Evolutionary conservation across 1,140 invertebrate genomes (phyloP).

Genomic region (Drosophila suzukii): DNA sequence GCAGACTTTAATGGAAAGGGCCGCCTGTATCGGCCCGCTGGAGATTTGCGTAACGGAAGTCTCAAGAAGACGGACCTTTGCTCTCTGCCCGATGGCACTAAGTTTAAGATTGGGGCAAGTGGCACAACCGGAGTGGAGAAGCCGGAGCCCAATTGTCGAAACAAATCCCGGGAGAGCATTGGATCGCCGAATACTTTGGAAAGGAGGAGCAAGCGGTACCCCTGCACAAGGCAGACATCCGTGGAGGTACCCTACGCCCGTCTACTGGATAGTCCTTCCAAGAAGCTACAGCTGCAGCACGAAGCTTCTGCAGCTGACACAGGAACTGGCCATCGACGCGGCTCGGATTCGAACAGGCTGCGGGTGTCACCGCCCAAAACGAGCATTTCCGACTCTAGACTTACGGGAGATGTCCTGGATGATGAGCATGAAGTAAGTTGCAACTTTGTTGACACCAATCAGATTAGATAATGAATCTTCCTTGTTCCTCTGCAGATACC

Average conservation of each 20-base stretch:
- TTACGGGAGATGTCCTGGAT: slow-evolving; percentile 87
- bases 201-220: slow-evolving; percentile 73
- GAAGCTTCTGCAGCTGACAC: slow-evolving; percentile 81
- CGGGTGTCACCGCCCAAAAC: slow-evolving; percentile 85
- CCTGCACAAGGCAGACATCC: slow-evolving; percentile 76
- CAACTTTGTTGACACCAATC: too few species aligned
- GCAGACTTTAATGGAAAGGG: slow-evolving; percentile 81
- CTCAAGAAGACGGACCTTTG: slow-evolving; percentile 75
- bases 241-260: slow-evolving; percentile 92
- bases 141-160: slow-evolving; percentile 61
- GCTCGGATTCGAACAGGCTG: slow-evolving; percentile 90
- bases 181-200: slow-evolving; percentile 81
- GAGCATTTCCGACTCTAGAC: slow-evolving; percentile 92
- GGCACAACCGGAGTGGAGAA: slow-evolving; percentile 58
- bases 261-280: slow-evolving; percentile 88
- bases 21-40: slow-evolving; percentile 69
- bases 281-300: slow-evolving; percentile 70
- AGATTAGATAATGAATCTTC: neutral
- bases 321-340: slow-evolving; percentile 73
- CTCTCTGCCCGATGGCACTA: slow-evolving; percentile 60
- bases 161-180: slow-evolving; percentile 76
- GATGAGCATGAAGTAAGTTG: slow-evolving; percentile 70
- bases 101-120: slow-evolving; percentile 73
- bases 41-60: slow-evolving; percentile 74
- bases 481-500: slow-evolving; percentile 59